Evolutionary conservation across 2,113 vertebrate species (phyloP).

Genomic region (Chlamydotis undulata): DNA sequence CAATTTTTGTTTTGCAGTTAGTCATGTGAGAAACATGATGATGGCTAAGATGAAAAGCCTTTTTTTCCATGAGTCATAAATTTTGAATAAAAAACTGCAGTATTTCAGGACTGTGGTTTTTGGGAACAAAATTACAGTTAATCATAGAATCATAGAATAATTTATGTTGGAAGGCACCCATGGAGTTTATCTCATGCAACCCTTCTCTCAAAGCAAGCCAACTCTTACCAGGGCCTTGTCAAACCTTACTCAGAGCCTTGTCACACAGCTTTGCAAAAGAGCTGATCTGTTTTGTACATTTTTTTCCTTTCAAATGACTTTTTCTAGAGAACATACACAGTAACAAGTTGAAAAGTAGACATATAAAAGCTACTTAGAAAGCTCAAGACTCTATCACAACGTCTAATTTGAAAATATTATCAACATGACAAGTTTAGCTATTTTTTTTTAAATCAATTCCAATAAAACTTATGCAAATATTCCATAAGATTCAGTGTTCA

Average conservation of each 20-base stretch:
- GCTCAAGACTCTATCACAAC: neutral
- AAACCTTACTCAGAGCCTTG: neutral
- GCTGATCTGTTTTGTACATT: neutral
- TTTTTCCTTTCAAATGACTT: neutral
- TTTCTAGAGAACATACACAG: neutral
- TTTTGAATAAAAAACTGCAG: constrained; percentile 24
- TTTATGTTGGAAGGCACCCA: neutral
- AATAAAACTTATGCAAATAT: neutral
- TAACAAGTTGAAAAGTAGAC: neutral
- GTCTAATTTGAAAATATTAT: neutral
- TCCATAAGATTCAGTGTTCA: neutral
- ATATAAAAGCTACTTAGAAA: neutral
- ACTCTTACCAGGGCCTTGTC: neutral
- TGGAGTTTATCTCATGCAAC: neutral
- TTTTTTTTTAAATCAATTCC: neutral
- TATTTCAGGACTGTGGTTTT: constrained; percentile 36
- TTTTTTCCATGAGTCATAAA: constrained; percentile 38
- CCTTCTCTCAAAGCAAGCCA: neutral
- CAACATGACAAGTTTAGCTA: neutral
- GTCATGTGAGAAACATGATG: neutral
- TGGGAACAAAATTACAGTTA: constrained; percentile 29
- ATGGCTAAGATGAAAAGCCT: constrained; percentile 11
- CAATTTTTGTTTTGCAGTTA: constrained; percentile 6
- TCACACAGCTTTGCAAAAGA: neutral
- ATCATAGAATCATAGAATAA: neutral